A percentile compares a stretch with the other conserved stretches of the same genome.
Evolutionary conservation across 2,888 invertebrate genomes (phyloP).

Genomic region (Melolontha melolontha): DNA sequence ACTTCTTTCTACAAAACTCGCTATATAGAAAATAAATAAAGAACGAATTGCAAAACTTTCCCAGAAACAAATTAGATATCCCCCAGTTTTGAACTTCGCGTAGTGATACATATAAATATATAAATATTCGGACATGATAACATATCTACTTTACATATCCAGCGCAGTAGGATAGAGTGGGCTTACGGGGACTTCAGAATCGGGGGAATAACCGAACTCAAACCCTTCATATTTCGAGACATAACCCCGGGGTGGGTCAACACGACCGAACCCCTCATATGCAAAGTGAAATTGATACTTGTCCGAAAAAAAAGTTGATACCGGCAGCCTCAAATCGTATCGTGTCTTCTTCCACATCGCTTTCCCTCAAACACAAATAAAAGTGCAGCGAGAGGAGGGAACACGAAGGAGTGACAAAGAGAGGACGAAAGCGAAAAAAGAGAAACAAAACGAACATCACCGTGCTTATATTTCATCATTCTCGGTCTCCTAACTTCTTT

Average conservation of each 20-base stretch:
- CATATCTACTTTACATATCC: constrained; percentile 15
- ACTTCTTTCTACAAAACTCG: too few species aligned
- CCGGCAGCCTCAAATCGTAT: constrained; percentile 20
- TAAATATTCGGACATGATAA: constrained; percentile 19
- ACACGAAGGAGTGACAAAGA: constrained; percentile 8
- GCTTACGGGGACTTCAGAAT: constrained; percentile 1
- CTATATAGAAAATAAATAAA: too few species aligned
- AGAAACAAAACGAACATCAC: constrained; percentile 32
- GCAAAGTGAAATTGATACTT: constrained; percentile 37
- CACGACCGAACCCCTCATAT: constrained; percentile 39
- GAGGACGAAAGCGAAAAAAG: constrained; percentile 17
- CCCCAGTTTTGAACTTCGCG: too few species aligned
- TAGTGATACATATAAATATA: constrained; percentile 3
- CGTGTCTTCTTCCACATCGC: constrained; percentile 21
- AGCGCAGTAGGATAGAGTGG: constrained; percentile 2
- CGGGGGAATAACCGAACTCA: constrained; percentile 28
- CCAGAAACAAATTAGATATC: too few species aligned
- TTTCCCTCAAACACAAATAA: constrained; percentile 35
- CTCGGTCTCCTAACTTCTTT: constrained; percentile 34
- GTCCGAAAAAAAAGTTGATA: constrained; percentile 32
- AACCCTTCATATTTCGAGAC: constrained; percentile 44
- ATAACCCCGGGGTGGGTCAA: constrained; percentile 47
- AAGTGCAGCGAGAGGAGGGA: constrained; percentile 1
- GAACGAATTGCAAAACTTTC: too few species aligned
- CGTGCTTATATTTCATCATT: constrained; percentile 40